Evolutionary conservation across 2,888 invertebrate genomes (phyloP), one percentile per base, ranked within the genome.

Genomic region (Merodon equestris): DNA sequence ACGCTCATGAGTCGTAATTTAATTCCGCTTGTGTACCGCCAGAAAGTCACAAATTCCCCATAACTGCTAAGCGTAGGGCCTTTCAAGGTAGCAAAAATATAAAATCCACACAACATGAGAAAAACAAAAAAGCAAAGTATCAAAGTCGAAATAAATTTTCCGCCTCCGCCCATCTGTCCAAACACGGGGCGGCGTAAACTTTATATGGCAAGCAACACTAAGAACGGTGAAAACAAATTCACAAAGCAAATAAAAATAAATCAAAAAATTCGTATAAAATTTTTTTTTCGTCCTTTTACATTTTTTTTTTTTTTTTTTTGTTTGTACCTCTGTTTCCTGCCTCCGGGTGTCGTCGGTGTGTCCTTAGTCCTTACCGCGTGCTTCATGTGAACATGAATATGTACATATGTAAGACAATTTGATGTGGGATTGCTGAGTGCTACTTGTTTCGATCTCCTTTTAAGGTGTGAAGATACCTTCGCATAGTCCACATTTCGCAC

Each of bases 161-260:
- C 44, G 34, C 14, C 47, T 38, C 15, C 38, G 17, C 47, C 15
- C 38, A 10, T 12, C 17, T 27, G 42, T 10, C 34, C 3, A 40
- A 5, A 40, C 5, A 3, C 10, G 15, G 18, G 45, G 18, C 45
- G 34, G 19, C 15, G 40, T 54, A 34, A 58, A 51, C 19, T 27
- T 27, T 27, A 27, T 27, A 27, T 7, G 7, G 2, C 2, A 27
- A 27, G 27, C 27, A 27, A 56, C 61, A 50, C 61, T 61, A 56
- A 64, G 42, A 72, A 56, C 51, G 53, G 53, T 56, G 47, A 73
- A 68, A 77, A 68, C 72, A 67, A 77, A 77, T 67, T 77, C 72
- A 51, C 57, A 66, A 72, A 57, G 66, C 77, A 77, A 77, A 77
- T 68, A 77, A 77, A 73, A 73, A 73, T 77, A 77, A 77, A 77